phyloP scores from a whole-genome alignment of 2,888 invertebrate genomes.

The Leptopilina myrica region DNA sequence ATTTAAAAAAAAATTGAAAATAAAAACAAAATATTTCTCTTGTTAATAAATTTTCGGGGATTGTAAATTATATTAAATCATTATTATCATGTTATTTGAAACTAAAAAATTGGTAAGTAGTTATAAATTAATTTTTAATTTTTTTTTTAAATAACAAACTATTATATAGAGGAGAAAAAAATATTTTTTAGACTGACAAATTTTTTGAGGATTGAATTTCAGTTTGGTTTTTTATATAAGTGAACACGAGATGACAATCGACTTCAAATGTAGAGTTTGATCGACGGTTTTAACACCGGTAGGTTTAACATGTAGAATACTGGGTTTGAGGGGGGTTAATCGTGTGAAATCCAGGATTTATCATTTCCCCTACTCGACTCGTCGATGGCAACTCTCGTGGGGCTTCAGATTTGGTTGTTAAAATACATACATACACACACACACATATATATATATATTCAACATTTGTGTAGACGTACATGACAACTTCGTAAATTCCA shows the following conservation, averaged over 20 bases:
- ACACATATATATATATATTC: conserved; percentile 8
- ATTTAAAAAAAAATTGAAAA: too few relatives aligned
- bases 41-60: too few relatives aligned
- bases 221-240: background rate
- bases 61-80: too few relatives aligned
- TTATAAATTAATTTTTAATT: too few relatives aligned
- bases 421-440: too few relatives aligned
- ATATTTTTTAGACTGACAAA: background rate
- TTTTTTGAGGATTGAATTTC: background rate
- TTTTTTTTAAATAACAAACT: background rate
- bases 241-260: background rate
- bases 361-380: conserved; percentile 41
- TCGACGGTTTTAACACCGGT: conserved; percentile 22
- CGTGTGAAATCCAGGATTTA: conserved; percentile 58
- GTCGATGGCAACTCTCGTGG: conserved; percentile 41
- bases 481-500: conserved; percentile 31
- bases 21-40: too few relatives aligned
- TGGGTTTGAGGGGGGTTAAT: conserved; percentile 47
- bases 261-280: conserved; percentile 12
- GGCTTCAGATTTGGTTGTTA: conserved; percentile 53
- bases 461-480: conserved; percentile 21
- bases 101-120: too few relatives aligned
- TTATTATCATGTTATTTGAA: too few relatives aligned
- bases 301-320: conserved; percentile 1
- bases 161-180: background rate